Percentiles rank a stretch among this genome's conserved stretches.
phyloP scores from a whole-genome alignment of 2,797 vertebrate species.

The Falco naumanni region DNA sequence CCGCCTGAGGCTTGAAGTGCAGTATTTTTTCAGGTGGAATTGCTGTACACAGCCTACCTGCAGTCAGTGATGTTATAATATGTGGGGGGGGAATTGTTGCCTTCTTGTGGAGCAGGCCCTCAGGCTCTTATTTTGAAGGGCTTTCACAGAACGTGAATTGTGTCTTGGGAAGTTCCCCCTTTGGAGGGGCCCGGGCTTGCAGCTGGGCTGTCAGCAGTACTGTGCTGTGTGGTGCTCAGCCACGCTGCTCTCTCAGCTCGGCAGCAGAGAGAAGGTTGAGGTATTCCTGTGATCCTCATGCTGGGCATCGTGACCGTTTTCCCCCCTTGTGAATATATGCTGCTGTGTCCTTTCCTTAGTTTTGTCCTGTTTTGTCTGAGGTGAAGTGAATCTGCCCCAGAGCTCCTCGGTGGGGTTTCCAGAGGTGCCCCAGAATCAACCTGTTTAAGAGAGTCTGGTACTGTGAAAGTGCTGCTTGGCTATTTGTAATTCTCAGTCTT shows the following conservation, averaged over 20 bases:
- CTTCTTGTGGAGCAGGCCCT: background rate
- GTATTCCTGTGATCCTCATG: background rate
- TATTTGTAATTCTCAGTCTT: background rate
- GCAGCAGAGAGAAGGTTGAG: background rate
- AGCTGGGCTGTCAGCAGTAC: background rate
- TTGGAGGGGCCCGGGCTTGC: accelerated
- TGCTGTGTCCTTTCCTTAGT: background rate
- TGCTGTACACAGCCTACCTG: background rate
- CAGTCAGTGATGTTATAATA: background rate
- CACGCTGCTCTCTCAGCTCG: background rate
- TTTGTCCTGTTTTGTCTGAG: background rate
- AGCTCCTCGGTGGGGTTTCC: background rate
- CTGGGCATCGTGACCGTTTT: background rate
- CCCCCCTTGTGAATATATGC: background rate
- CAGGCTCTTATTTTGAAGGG: background rate
- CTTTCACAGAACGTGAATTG: accelerated
- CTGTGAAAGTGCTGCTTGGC: background rate
- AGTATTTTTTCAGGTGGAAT: accelerated
- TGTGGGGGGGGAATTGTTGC: background rate
- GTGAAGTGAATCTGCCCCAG: background rate
- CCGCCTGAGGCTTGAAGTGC: background rate
- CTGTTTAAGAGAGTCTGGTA: background rate
- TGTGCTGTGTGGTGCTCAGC: background rate
- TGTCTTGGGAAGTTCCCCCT: accelerated
- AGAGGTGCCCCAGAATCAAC: background rate